Conservation (phyloP, 2,888 invertebrate species). For the Balanococcus diminutus region DNA sequence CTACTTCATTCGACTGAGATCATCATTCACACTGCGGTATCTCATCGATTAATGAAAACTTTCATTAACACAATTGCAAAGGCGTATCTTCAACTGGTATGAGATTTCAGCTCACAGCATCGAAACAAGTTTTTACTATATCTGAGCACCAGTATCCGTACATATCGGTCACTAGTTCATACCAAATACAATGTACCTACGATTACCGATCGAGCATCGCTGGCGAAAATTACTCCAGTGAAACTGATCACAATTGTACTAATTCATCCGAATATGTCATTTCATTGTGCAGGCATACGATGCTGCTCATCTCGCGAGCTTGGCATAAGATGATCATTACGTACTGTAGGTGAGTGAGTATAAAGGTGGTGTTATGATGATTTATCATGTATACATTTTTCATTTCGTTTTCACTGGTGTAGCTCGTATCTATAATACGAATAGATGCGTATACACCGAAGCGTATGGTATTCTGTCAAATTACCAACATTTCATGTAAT, state of each 20-base stretch:
- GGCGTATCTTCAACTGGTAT: neutral
- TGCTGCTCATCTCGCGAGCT: neutral
- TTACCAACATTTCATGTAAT: slow-evolving; percentile 7
- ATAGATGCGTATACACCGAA: neutral
- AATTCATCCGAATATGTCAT: slow-evolving; percentile 24
- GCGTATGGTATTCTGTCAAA: neutral
- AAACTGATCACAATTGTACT: slow-evolving; percentile 27
- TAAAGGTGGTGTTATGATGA: neutral
- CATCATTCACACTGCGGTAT: neutral
- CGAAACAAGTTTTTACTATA: slow-evolving; percentile 17
- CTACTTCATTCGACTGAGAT: neutral
- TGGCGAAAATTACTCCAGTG: slow-evolving; percentile 26
- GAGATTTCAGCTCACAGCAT: neutral
- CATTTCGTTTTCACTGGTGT: neutral
- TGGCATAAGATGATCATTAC: neutral
- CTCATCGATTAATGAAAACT: slow-evolving; percentile 1
- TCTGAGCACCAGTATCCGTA: neutral
- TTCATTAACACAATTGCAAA: slow-evolving; percentile 9
- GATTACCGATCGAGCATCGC: neutral
- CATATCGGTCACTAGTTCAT: slow-evolving; percentile 31
- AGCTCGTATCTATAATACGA: neutral
- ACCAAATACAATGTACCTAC: neutral
- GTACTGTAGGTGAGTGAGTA: neutral
- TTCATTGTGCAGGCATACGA: neutral
- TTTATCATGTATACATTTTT: neutral